A percentile compares a stretch with the other conserved stretches of the same genome.
phyloP scores from a whole-genome alignment of 2,113 vertebrate species.

The Corythoichthys intestinalis region DNA sequence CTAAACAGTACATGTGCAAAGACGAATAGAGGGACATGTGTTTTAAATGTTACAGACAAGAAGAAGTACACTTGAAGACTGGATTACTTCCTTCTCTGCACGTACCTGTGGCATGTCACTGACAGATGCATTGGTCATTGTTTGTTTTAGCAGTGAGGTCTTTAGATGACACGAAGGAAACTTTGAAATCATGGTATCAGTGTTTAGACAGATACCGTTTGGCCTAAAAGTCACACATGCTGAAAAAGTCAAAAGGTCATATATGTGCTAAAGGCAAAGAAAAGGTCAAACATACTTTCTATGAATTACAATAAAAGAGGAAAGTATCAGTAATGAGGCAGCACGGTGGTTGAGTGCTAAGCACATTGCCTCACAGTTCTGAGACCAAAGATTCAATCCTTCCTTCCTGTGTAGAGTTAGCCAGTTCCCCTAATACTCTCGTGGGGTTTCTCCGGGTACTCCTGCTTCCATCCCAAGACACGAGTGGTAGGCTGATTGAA shows the following conservation, averaged over 20 bases:
- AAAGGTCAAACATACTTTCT: background rate
- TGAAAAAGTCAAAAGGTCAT: conserved; percentile 17
- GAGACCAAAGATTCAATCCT: too few species aligned
- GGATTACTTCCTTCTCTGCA: conserved; percentile 56
- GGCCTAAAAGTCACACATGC: conserved; percentile 34
- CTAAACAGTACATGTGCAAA: background rate
- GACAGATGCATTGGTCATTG: conserved; percentile 60
- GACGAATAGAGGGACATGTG: background rate
- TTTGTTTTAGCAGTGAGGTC: conserved; percentile 66
- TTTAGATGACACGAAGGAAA: conserved; percentile 59
- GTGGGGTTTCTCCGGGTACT: too few species aligned
- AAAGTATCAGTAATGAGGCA: background rate
- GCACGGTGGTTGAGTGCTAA: too few species aligned
- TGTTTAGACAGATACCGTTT: conserved; percentile 71
- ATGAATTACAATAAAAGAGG: background rate
- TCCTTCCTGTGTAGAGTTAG: too few species aligned
- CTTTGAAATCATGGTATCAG: conserved; percentile 60
- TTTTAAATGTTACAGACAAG: background rate
- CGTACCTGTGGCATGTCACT: conserved; percentile 47
- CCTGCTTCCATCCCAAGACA: too few species aligned
- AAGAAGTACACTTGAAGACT: background rate
- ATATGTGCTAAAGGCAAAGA: conserved; percentile 7
- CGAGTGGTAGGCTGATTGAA: too few species aligned
- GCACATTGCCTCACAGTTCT: too few species aligned
- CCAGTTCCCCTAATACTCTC: too few species aligned